Conservation (phyloP, 1,140 invertebrate species). For the Ylistrum balloti region DNA sequence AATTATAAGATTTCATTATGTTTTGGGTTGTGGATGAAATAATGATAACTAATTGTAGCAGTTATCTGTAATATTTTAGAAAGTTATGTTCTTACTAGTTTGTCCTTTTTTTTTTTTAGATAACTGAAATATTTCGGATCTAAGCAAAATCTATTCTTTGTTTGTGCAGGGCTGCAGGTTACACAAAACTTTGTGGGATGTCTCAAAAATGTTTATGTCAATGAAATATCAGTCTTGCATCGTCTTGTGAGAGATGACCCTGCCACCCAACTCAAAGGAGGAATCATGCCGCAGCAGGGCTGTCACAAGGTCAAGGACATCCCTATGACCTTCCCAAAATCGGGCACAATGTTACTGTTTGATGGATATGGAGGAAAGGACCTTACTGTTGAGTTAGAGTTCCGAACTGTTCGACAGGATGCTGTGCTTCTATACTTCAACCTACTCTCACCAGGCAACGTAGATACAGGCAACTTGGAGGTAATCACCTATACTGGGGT, state of each 20-base stretch:
- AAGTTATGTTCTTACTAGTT: too few species aligned
- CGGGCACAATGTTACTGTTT: conserved; percentile 82
- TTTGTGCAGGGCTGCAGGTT: conserved; percentile 82
- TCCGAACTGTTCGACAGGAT: conserved; percentile 91
- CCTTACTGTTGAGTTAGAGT: conserved; percentile 93
- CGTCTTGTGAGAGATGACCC: conserved; percentile 86
- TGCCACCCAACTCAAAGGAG: conserved; percentile 88
- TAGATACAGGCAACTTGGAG: conserved; percentile 56
- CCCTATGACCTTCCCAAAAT: conserved; percentile 95
- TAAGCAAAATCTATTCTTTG: not conserved
- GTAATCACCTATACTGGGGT: conserved; percentile 20
- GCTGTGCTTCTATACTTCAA: conserved; percentile 92
- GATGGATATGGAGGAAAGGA: conserved; percentile 87
- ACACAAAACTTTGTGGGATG: conserved; percentile 89
- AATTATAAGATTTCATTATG: too few species aligned
- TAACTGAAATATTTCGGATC: too few species aligned
- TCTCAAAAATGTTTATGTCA: conserved; percentile 95
- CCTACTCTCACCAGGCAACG: not conserved
- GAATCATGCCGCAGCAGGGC: conserved; percentile 91
- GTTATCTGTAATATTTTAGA: too few species aligned
- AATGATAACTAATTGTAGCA: too few species aligned
- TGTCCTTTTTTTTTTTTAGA: too few species aligned
- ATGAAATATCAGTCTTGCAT: conserved; percentile 94
- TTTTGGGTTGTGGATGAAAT: too few species aligned
- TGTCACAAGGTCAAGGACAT: conserved; percentile 93